Evolutionary conservation across 2,888 invertebrate species (phyloP).

Genomic region (Cheiracanthium punctorium): DNA sequence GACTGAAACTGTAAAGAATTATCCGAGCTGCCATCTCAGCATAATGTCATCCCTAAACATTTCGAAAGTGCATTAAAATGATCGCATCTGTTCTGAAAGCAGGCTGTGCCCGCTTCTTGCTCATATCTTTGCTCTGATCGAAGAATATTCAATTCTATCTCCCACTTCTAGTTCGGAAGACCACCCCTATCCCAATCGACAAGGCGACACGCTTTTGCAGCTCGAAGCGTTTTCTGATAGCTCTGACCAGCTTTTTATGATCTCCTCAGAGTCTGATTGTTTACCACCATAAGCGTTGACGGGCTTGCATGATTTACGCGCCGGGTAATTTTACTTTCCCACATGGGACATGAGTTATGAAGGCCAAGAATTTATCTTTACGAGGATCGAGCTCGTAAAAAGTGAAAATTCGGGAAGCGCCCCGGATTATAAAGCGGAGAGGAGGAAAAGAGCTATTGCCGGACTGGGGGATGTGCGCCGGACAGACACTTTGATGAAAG

Average conservation of each 20-base stretch:
- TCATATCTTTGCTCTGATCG: too few species aligned
- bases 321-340: neutral
- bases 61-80: too few species aligned
- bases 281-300: slow-evolving; percentile 15
- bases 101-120: too few species aligned
- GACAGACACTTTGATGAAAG: neutral
- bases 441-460: neutral
- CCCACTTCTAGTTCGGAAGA: neutral
- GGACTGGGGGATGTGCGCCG: neutral
- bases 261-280: neutral
- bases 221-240: neutral
- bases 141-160: too few species aligned
- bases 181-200: neutral
- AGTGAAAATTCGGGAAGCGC: neutral
- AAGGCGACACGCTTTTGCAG: neutral
- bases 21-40: too few species aligned
- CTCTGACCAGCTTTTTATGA: neutral
- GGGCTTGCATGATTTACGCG: slow-evolving; percentile 5
- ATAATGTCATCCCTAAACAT: too few species aligned
- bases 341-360: slow-evolving; percentile 17
- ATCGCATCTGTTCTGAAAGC: too few species aligned
- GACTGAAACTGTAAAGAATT: too few species aligned
- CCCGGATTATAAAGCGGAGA: neutral
- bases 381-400: slow-evolving; percentile 3
- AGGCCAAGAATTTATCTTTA: slow-evolving; percentile 10